Percentiles rank a stretch among this genome's conserved stretches.
Conservation (phyloP, 2,888 invertebrate species). For the Heteromurus nitidus region DNA sequence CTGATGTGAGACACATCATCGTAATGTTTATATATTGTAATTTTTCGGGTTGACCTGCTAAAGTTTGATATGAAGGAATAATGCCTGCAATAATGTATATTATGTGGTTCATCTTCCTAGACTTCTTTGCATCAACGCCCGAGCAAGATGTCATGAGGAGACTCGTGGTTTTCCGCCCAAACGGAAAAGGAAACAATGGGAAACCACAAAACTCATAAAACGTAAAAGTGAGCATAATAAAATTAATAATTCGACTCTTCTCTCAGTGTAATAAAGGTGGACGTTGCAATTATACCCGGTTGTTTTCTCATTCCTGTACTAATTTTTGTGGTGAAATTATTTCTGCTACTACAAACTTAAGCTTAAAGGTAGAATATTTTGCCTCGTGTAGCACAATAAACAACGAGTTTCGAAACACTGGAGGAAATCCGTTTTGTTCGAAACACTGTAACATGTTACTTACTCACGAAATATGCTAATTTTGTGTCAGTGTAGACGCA, state of each 20-base stretch:
- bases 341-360: no score
- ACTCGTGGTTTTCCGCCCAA: slow-evolving; percentile 9
- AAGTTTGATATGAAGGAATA: slow-evolving; percentile 19
- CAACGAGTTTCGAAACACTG: no score
- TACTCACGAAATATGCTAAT: no score
- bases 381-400: no score
- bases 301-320: background rate
- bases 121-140: background rate
- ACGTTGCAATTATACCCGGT: slow-evolving; percentile 27
- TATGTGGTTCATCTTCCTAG: slow-evolving; percentile 2
- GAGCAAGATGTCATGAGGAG: slow-evolving; percentile 13
- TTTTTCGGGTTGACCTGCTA: slow-evolving; percentile 23
- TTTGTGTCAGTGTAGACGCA: no score
- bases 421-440: no score
- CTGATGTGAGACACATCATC: slow-evolving; percentile 19
- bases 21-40: slow-evolving; percentile 1
- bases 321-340: no score
- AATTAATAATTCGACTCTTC: slow-evolving; percentile 58
- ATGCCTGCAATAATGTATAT: background rate
- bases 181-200: slow-evolving; percentile 59
- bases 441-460: no score
- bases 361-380: no score
- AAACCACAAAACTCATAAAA: slow-evolving; percentile 58
- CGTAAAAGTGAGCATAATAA: slow-evolving; percentile 47
- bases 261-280: slow-evolving; percentile 35